phyloP scores from a whole-genome alignment of 2,113 vertebrate genomes.

The Campylomormyrus tamandua region DNA sequence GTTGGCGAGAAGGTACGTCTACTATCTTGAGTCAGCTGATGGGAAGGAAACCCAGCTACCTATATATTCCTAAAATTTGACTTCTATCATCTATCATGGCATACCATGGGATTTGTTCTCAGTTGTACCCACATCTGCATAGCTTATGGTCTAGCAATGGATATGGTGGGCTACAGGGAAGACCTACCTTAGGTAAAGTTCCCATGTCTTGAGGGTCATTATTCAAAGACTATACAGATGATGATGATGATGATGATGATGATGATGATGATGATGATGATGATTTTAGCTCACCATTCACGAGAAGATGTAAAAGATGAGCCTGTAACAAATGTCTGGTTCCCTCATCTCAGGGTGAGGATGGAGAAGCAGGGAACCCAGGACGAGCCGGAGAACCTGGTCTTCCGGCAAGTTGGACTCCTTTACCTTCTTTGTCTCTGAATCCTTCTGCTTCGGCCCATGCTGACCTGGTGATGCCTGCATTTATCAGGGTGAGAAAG shows the following conservation, averaged over 20 bases:
- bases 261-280: background rate
- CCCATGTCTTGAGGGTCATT: background rate
- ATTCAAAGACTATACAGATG: background rate
- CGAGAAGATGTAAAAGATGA: background rate
- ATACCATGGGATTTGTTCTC: background rate
- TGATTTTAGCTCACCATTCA: background rate
- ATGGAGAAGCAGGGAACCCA: conserved; percentile 74
- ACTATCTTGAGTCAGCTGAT: background rate
- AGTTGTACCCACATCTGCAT: background rate
- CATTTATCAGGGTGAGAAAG: conserved; percentile 67
- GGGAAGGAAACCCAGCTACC: background rate
- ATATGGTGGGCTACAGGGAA: background rate
- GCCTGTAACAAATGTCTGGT: background rate
- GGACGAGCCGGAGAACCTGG: conserved; percentile 68
- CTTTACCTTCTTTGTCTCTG: background rate
- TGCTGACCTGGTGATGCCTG: background rate
- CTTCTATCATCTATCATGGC: background rate
- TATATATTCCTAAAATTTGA: background rate
- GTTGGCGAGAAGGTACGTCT: conserved; percentile 79
- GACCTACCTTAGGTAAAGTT: background rate
- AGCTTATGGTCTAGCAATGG: background rate
- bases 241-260: background rate
- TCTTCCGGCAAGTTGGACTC: conserved; percentile 59
- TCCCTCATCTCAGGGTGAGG: conserved; percentile 68
- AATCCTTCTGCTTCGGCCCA: background rate